Evolutionary conservation across 2,113 vertebrate genomes (phyloP), one percentile per base, ranked within the genome.

Genomic region (Orientallactaga bullata): DNA sequence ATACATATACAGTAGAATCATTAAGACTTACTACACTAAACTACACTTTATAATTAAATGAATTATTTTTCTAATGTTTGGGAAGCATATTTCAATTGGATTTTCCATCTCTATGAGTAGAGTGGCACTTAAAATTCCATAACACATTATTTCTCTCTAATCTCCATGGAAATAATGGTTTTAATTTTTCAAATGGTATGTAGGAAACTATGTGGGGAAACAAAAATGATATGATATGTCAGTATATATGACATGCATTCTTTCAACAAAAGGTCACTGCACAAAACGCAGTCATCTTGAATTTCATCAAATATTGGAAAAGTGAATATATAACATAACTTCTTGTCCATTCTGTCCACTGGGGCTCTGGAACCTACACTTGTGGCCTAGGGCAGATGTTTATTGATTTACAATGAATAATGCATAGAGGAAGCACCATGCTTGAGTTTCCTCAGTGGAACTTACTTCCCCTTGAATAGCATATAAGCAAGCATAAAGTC

Each of bases 341-440:
- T 87, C 87, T 95, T 35, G 80, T 83, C 76, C 69, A 68, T 96
- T 93, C 94, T 94, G 84, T 85, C 95, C 96, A 16, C 2, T 93
- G 84, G 88, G 93, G 55, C 42, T 21, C 35, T 79, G 95, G 88
- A 97, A 96, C 81, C 84, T 87, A 93, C 82, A 97, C 97, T 97
- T 95, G 98, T 96, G 89, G 84, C 92, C 84, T 96, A 91, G 72
- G 96, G 95, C 85, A 97, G 96, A 96, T 94, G 85, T 89, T 93
- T 97, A 89, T 96, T 98, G 98, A 95, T 95, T 98, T 98, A 92
- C 66, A 95, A 95, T 95, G 73, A 74, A 94, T 96, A 97, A 98
- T 97, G 35, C 91, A 97, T 96, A 88, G 90, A 82, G 26, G 82
- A 95, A 96, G 73, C 55, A 65, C 82, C 42, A 23, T 93, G 35